Conservation (phyloP, 2,797 vertebrate species). For the Acanthiza pusilla region DNA sequence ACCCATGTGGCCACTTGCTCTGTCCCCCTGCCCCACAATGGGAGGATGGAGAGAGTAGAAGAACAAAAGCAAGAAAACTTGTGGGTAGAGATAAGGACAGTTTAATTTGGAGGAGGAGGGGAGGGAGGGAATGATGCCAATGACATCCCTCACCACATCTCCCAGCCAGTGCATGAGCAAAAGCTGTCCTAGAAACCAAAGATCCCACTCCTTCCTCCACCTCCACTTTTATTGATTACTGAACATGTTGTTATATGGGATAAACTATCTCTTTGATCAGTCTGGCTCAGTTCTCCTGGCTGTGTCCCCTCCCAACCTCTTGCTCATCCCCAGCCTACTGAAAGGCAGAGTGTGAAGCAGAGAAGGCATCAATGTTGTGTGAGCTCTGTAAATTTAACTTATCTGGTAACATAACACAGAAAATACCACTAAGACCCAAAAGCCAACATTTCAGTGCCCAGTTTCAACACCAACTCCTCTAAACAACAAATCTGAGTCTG, state of each 20-base stretch:
- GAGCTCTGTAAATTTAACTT: not conserved
- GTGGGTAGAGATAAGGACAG: not conserved
- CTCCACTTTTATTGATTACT: not conserved
- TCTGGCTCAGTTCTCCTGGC: not conserved
- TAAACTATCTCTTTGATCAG: not conserved
- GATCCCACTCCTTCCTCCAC: not conserved
- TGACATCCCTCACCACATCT: not conserved
- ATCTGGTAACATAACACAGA: not conserved
- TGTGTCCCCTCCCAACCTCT: not conserved
- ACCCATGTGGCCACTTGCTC: fast-evolving
- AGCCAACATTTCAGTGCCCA: not conserved
- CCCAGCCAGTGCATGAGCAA: not conserved
- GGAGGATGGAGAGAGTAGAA: not conserved
- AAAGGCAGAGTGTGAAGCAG: not conserved
- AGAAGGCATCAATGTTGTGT: not conserved
- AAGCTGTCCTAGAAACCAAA: not conserved
- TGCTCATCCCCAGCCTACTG: not conserved
- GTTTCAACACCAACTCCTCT: not conserved
- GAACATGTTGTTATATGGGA: not conserved
- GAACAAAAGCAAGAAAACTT: not conserved
- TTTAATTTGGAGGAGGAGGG: not conserved
- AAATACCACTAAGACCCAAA: not conserved
- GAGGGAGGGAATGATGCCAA: not conserved
- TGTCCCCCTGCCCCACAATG: not conserved
- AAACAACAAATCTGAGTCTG: not conserved